Evolutionary conservation across 1,140 invertebrate species (phyloP).

Genomic region (Drosophila rufa): DNA sequence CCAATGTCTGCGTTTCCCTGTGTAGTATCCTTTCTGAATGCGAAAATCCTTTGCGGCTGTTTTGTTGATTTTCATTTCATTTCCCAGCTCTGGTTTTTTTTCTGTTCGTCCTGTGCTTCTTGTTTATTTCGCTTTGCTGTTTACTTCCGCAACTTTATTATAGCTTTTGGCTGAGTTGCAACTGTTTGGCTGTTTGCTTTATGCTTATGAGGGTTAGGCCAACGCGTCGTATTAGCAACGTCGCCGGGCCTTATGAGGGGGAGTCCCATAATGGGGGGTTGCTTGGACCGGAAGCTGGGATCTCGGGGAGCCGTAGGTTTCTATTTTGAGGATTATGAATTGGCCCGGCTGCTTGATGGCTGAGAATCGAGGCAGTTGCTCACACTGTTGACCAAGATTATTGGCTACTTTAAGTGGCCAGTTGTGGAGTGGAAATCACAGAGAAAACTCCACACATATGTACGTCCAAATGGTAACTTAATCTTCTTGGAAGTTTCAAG

Average conservation of each 20-base stretch:
- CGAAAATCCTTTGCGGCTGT: constrained; percentile 67
- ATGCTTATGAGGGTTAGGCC: constrained; percentile 75
- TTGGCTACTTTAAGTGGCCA: constrained; percentile 48
- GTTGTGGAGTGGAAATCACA: neutral
- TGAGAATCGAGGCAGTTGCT: constrained; percentile 63
- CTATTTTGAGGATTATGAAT: constrained; percentile 61
- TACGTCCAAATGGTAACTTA: neutral
- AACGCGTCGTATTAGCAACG: constrained; percentile 74
- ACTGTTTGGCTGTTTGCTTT: constrained; percentile 76
- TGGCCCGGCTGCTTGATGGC: constrained; percentile 4
- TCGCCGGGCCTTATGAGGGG: constrained; percentile 18
- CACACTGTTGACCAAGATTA: constrained; percentile 48
- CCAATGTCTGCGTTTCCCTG: constrained; percentile 47
- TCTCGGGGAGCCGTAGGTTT: constrained; percentile 39
- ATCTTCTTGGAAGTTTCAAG: neutral
- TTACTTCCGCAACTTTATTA: constrained; percentile 82
- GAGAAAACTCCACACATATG: neutral
- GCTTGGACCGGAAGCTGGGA: constrained; percentile 17
- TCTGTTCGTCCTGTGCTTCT: constrained; percentile 31
- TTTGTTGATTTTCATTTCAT: constrained; percentile 80
- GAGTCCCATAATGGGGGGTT: neutral
- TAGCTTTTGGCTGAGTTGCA: constrained; percentile 80
- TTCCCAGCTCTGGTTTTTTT: constrained; percentile 37
- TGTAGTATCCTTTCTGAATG: constrained; percentile 61
- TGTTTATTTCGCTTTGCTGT: constrained; percentile 75